phyloP scores from a whole-genome alignment of 2,797 vertebrate species.

The Phataginus tricuspis region DNA sequence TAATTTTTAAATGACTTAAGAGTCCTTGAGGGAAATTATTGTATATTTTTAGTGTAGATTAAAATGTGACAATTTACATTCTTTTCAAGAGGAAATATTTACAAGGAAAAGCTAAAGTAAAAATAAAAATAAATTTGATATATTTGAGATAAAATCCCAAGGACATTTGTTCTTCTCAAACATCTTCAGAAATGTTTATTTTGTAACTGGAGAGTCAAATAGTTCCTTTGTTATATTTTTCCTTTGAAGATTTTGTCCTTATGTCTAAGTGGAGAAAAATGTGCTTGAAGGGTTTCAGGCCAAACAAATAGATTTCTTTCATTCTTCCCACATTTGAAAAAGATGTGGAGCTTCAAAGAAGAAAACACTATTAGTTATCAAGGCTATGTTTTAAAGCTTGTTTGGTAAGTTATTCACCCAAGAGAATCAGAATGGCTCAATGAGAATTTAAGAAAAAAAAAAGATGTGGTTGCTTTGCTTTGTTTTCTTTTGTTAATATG shows the following conservation, averaged over 20 bases:
- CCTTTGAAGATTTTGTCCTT: neutral
- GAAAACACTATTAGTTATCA: neutral
- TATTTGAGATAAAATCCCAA: neutral
- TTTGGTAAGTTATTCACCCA: neutral
- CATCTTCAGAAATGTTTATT: conserved; percentile 15
- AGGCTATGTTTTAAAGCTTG: neutral
- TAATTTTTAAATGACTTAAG: conserved; percentile 1
- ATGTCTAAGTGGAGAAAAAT: neutral
- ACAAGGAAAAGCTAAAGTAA: conserved; percentile 14
- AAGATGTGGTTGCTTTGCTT: neutral
- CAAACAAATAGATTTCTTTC: conserved; percentile 3
- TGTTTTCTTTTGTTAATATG: neutral
- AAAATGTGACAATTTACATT: neutral
- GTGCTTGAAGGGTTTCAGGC: neutral
- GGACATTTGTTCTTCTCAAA: neutral
- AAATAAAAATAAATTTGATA: conserved; percentile 24
- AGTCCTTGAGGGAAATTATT: neutral
- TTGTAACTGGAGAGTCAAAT: neutral
- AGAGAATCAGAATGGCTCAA: neutral
- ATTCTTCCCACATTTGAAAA: conserved; percentile 2
- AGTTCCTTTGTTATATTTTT: neutral
- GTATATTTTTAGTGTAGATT: neutral
- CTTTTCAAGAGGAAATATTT: conserved; percentile 8
- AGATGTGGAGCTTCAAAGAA: neutral
- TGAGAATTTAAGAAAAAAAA: neutral